Evolutionary conservation across 2,113 vertebrate genomes (phyloP).

Genomic region (Podarcis raffonei): DNA sequence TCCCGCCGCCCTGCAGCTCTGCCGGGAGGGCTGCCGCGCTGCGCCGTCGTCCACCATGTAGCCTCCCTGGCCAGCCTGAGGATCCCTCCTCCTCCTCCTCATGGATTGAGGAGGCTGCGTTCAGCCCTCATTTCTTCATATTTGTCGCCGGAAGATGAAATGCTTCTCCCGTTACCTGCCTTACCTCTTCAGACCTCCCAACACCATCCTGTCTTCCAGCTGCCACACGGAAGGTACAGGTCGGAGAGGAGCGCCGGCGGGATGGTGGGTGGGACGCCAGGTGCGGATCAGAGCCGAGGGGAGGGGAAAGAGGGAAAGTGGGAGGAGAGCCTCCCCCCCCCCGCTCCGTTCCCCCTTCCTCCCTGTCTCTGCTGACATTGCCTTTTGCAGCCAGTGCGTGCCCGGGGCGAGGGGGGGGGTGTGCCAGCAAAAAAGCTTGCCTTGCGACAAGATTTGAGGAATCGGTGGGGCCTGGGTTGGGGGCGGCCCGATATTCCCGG

Average conservation of each 20-base stretch:
- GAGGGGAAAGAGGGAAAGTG: slow-evolving; percentile 56
- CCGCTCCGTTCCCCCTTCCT: slow-evolving; percentile 25
- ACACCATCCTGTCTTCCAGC: slow-evolving; percentile 92
- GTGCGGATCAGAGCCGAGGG: slow-evolving; percentile 76
- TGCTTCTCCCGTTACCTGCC: slow-evolving; percentile 97
- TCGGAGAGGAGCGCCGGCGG: slow-evolving; percentile 57
- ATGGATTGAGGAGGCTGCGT: slow-evolving; percentile 65
- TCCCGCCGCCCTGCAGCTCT: slow-evolving; percentile 59
- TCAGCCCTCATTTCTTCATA: slow-evolving; percentile 46
- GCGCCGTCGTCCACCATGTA: slow-evolving; percentile 71
- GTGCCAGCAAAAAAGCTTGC: slow-evolving; percentile 1
- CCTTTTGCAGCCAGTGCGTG: slow-evolving; percentile 54
- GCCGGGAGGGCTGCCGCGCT: slow-evolving; percentile 58
- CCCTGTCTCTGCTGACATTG: slow-evolving; percentile 52
- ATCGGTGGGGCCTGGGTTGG: not conserved
- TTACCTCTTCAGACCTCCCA: slow-evolving; percentile 93
- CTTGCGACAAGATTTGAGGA: slow-evolving; percentile 44
- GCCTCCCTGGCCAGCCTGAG: slow-evolving; percentile 66
- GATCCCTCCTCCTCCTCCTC: slow-evolving; percentile 37
- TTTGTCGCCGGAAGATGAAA: slow-evolving; percentile 86
- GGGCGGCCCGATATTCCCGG: not conserved
- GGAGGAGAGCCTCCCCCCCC: slow-evolving; percentile 56
- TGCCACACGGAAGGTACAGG: slow-evolving; percentile 94
- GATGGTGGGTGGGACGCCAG: slow-evolving; percentile 68
- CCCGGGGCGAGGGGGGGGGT: slow-evolving; percentile 39